Base-by-base conservation (phyloP, 1,140 invertebrate species). In the Eupeodes corollae region DNA sequence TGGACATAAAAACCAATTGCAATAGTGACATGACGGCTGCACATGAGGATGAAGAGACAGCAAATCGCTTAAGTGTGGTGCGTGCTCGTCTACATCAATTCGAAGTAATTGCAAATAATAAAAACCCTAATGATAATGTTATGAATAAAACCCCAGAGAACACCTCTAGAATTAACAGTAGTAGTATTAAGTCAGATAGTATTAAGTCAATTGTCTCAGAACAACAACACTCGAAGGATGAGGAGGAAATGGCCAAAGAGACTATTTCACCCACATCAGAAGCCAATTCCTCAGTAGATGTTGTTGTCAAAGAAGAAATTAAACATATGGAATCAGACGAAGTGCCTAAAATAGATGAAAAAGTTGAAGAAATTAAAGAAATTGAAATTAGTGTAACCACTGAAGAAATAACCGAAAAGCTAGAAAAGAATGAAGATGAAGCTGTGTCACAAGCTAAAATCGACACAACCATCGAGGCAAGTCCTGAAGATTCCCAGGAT, bases 311-410 rank as follows among this genome's bases (percentile, higher is more conserved):
- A 19, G 33, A 32, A 31, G 46, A 50, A 18, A 41, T 52, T 46
- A 51, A 56, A 51, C 40, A 48, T 38, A 44, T 44, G 13, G 15
- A 40, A 45, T 26, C 15, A 37, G 37, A 49, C 8, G 30, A 52
- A 56, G 68, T 47, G 67, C 46, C 49, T 57, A 61, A 37, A 48
- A 47, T 6, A 31, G 44, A 44, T 37, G 13, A 34, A 39, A 40
- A 37, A 30, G 50, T 66, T 66, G 48, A 64, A 69, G 46, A 52
- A 51, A 43, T 54, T 43, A 44, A 49, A 33, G 6, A 31, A n/a
- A 43, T 31, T 9, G 31, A 19, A 6, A n/a, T 31, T 16, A 30
- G 43, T 13, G 39, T 32, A 13, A 19, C 14, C 6, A 10, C 13
- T 32, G 40, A 48, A 15, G 39, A 15, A 32, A 21, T 19, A 30